Conservation (phyloP, 2,113 vertebrate species). For the Mastomys coucha region DNA sequence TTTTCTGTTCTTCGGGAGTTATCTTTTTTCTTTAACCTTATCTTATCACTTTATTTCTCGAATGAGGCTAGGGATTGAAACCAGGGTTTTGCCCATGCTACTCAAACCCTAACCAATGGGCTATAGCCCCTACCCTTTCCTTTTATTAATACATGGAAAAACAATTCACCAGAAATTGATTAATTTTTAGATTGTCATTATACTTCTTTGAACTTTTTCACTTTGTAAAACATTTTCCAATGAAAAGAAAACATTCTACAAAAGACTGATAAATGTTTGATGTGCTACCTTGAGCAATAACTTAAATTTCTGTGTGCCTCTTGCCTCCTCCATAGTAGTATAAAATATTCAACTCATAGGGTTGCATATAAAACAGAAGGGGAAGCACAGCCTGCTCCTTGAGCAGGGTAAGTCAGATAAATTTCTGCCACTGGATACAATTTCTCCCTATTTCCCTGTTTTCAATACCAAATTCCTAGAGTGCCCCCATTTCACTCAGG, state of each 20-base stretch:
- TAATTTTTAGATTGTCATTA: slow-evolving; percentile 21
- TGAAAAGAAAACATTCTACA: neutral
- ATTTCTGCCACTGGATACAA: neutral
- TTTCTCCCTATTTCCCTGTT: neutral
- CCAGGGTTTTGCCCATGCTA: neutral
- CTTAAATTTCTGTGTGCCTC: neutral
- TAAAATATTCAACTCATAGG: neutral
- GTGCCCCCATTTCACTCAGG: neutral
- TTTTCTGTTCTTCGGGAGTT: neutral
- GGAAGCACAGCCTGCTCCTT: neutral
- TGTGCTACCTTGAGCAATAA: neutral
- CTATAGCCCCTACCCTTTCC: neutral
- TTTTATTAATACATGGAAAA: neutral
- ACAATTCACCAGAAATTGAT: neutral
- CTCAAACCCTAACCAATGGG: neutral
- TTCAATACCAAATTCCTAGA: neutral
- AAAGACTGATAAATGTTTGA: neutral
- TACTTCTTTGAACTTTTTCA: neutral
- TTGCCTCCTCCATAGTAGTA: neutral
- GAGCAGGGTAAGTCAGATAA: neutral
- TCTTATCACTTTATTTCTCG: neutral
- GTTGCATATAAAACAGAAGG: neutral
- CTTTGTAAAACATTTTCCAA: neutral
- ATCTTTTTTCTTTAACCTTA: neutral
- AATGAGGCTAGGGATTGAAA: neutral